Evolutionary conservation across 2,888 invertebrate species (phyloP), one percentile per base, ranked within the genome.

Genomic region (Dugesia japonica): DNA sequence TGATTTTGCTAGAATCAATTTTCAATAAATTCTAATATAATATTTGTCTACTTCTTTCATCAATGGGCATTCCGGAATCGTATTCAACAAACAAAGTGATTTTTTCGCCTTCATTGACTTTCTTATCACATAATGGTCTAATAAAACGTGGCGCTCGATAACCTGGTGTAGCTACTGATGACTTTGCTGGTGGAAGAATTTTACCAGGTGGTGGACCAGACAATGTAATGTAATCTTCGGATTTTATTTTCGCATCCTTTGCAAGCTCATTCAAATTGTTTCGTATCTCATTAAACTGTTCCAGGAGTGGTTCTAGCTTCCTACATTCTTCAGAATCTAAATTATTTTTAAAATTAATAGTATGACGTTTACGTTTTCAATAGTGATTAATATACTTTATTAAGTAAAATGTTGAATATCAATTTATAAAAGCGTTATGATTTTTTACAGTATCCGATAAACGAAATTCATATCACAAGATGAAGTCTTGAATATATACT

Each of bases 41-140:
- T 28, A 23, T 13, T 28, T n/a, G 1, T 28, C 4, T 72, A 75
- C 75, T 71, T 26, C 28, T 23, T 1, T 75, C 75, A 26, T 75
- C 56, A 71, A n/a, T 23, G 1, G 27, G 26, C 56, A 75, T 56
- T 15, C 75, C 75, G 20, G 42, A 26, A 26, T 75, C 26, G 26
- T 75, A 75, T 20, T 23, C 75, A 23, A 75, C 75, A 26, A 56
- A 42, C 7, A 75, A 56, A 1, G 75, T 75, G 28, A 75, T 28
- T 75, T 28, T 75, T n/a, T 87, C 77, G 85, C 85, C 78, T 83
- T 90, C 90, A 56, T 88, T 88, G 4, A 89, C 89, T 75, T 89
- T 85, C 74, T 89, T 87, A 83, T 91, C 91, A 56, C 88, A 87
- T 42, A 91, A 85, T 42, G 90, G 81, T 79, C 83, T 82, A 20